phyloP scores from a whole-genome alignment of 1,140 invertebrate genomes.

The Scaptomyza graminum region DNA sequence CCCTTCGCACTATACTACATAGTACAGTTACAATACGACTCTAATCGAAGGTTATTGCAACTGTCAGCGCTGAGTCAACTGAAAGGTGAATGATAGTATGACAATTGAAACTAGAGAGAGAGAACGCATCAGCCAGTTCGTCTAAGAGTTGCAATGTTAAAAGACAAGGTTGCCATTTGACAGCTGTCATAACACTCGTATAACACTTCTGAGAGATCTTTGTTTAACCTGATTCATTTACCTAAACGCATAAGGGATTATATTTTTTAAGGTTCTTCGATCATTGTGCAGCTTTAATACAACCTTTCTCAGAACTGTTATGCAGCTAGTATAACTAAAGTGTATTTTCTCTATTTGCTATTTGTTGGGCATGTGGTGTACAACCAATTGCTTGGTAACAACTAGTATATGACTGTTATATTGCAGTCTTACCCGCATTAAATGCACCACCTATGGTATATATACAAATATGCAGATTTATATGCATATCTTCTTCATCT shows the following conservation, averaged over 20 bases:
- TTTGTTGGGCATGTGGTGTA: too few relatives aligned
- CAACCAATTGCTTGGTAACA: too few relatives aligned
- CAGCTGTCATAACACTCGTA: not conserved
- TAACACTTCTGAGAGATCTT: too few relatives aligned
- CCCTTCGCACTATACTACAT: too few relatives aligned
- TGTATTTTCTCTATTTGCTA: too few relatives aligned
- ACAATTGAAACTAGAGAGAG: not conserved
- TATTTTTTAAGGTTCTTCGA: too few relatives aligned
- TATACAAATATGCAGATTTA: not conserved
- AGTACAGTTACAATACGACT: not conserved
- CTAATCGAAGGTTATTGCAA: constrained; percentile 17
- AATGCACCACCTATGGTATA: not conserved
- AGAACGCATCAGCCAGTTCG: not conserved
- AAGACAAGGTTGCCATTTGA: not conserved
- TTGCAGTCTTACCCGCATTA: not conserved
- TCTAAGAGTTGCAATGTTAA: not conserved
- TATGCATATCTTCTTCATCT: constrained; percentile 1
- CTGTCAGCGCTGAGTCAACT: constrained; percentile 5
- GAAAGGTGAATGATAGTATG: constrained; percentile 10
- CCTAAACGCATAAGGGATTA: too few relatives aligned
- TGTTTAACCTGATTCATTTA: too few relatives aligned
- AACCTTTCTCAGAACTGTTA: not conserved
- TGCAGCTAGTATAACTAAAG: too few relatives aligned
- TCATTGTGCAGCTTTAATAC: too few relatives aligned
- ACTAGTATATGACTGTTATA: not conserved